Base-by-base conservation (phyloP, 2,797 vertebrate genomes). In the Falco concolor region DNA sequence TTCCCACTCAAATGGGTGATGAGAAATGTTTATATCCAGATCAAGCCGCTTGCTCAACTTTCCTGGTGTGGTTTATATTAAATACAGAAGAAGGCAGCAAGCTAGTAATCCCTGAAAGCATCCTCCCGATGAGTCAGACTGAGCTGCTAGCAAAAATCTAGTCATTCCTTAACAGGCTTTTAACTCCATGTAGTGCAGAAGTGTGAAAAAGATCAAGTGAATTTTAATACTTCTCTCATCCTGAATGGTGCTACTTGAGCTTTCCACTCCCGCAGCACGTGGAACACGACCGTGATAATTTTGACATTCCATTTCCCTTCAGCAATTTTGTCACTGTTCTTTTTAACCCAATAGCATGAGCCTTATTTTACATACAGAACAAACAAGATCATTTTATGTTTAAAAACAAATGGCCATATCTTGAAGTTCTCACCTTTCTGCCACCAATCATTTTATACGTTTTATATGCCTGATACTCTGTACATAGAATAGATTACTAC, bases 101-200 rank as follows among this genome's bases (percentile, higher is more conserved):
- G 16, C 44, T 63, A 91, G 88, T 87, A 95, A 95, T 82, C 70
- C 80, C 88, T 90, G 73, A 93, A 94, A 96, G 79, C 74, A 92
- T 70, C 61, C 36, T 54, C 42, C 36, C 42, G 56, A 91, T 96
- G 90, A 95, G 64, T 96, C 92, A 95, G 63, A 67, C 49, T n/a
- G 49, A 95, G 78, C 76, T 96, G 61, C 77, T 87, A 90, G 80
- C 50, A 57, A 84, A 90, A 89, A 30, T 69, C 59, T 16, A 73
- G 54, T 56, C 49, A 57, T 34, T 90, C 8, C 1, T 65, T 78
- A 65, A 57, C n/a, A 80, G 68, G 47, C 49, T 78, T 95, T 96
- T 89, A 96, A 90, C 76, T 87, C 44, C 74, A 76, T 24, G 76
- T 74, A 91, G 73, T 10, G 8, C 56, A 95, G 75, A 93, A 12